Evolutionary conservation across 2,797 vertebrate species (phyloP), one percentile per base, ranked within the genome.

Genomic region (Oreortyx pictus): DNA sequence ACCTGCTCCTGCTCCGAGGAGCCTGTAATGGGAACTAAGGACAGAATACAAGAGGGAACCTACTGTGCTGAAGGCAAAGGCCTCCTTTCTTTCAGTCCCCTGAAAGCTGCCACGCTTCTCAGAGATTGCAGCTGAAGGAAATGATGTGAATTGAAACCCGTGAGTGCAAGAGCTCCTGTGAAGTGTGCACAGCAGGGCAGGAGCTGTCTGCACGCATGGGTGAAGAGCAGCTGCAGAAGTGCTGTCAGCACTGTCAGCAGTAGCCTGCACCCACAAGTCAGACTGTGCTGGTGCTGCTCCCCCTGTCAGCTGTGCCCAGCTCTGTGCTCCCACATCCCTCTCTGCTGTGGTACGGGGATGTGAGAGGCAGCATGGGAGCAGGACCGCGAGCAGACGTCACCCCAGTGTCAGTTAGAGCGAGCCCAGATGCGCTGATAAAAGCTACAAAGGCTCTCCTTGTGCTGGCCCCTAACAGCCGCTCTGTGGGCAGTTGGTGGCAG

Each of bases 301-400:
- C 72, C 1, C 43, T 1, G 11, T 3, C 3, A 8, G 4, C 52
- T 22, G 31, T 5, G 20, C 37, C 39, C 29, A 25, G 23, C 25
- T 1, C 0, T 0, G 0, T 3, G 4, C 2, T 14, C 31, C 1
- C 16, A 2, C 2, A 1, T 23, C n/a, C 52, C 35, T 72, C 22
- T n/a, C 72, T 9, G 14, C 0, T 35, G 19, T 14, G 3, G 17
- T 1, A 1, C 1, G 3, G 33, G 67, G 50, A 41, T 1, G 0
- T 1, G 56, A 41, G 20, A 20, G 47, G 50, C 47, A 52, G 54
- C 2, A 2, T 27, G 3, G 31, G 11, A 37, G 66, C 37, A 4
- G 54, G 57, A 52, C 9, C 62, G 49, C 2, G 39, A 35, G 19
- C 43, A 12, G 62, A 71, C 2, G 3, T 47, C 31, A 2, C 33